A percentile compares a stretch with the other conserved stretches of the same genome.
These are phyloP conservation scores for Erebia epiphron DNA, from an alignment of 2,888 invertebrate genomes.

Conservation along the genomic window DNA sequence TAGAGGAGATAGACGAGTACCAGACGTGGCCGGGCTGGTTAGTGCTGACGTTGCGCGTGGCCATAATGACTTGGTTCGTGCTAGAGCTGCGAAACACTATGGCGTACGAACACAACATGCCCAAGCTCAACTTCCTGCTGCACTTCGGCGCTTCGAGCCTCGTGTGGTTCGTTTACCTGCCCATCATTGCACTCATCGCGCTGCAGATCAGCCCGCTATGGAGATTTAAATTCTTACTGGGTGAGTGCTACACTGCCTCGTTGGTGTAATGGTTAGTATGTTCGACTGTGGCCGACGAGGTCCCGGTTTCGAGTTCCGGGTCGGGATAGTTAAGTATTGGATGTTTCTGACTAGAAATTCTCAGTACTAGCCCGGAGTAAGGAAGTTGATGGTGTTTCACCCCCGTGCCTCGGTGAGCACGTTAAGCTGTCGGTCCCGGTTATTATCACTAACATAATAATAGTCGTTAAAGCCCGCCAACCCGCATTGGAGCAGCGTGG, in stretches of 20 bases:
- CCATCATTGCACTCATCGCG: conserved; percentile 96
- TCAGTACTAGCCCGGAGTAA: too few species aligned
- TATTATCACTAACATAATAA: too few species aligned
- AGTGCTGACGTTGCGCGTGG: conserved; percentile 92
- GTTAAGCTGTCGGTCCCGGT: too few species aligned
- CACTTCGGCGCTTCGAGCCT: conserved; percentile 98
- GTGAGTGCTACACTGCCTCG: conserved; percentile 84
- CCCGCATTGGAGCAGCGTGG: too few species aligned
- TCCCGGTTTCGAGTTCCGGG: too few species aligned
- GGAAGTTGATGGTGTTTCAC: too few species aligned
- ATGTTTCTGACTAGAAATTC: too few species aligned
- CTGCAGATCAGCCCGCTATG: conserved; percentile 96
- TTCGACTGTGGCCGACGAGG: too few species aligned
- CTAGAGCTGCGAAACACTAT: conserved; percentile 84
- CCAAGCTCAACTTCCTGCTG: conserved; percentile 94
- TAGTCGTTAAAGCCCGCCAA: too few species aligned
- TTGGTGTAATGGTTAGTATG: too few species aligned
- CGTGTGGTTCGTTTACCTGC: conserved; percentile 99
- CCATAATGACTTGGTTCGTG: conserved; percentile 95
- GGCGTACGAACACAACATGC: conserved; percentile 81
- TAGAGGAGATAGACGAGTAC: conserved; percentile 98
- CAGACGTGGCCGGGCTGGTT: conserved; percentile 99
- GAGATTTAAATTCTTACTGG: conserved; percentile 96
- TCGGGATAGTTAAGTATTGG: too few species aligned
- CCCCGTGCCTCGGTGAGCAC: too few species aligned